Conservation (phyloP, 1,140 invertebrate species). For the Polypedilum vanderplanki region DNA sequence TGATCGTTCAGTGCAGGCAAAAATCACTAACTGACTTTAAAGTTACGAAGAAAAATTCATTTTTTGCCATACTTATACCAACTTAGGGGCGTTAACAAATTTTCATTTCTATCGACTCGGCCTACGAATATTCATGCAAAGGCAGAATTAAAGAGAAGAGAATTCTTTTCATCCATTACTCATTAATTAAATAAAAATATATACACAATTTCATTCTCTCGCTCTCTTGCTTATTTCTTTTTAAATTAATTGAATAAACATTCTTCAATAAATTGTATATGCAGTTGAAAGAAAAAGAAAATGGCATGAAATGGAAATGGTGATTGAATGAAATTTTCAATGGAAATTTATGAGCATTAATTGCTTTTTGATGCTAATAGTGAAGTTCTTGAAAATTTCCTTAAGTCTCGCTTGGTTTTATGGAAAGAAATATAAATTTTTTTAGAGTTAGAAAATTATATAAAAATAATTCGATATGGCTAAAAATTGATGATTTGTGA, state of each 20-base stretch:
- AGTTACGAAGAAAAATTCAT: neutral
- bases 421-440: too few relatives aligned
- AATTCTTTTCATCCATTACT: constrained; percentile 13
- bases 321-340: neutral
- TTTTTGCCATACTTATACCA: too few relatives aligned
- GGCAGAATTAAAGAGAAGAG: neutral
- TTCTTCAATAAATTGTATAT: neutral
- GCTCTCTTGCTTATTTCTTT: neutral
- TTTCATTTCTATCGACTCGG: neutral
- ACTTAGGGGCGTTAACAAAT: neutral
- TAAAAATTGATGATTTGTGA: too few relatives aligned
- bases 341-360: neutral
- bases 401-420: too few relatives aligned
- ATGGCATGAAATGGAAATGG: constrained; percentile 12
- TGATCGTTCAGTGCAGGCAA: neutral
- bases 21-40: neutral
- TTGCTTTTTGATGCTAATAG: neutral
- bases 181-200: neutral
- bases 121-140: neutral
- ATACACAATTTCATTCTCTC: too few relatives aligned
- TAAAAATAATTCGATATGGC: too few relatives aligned
- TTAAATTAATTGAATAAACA: constrained; percentile 20
- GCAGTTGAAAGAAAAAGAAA: neutral
- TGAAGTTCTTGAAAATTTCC: neutral
- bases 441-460: too few relatives aligned